These are phyloP conservation scores for Hypotaenidia okinawae DNA, from an alignment of 2,797 vertebrate genomes.

Conservation along the genomic window DNA sequence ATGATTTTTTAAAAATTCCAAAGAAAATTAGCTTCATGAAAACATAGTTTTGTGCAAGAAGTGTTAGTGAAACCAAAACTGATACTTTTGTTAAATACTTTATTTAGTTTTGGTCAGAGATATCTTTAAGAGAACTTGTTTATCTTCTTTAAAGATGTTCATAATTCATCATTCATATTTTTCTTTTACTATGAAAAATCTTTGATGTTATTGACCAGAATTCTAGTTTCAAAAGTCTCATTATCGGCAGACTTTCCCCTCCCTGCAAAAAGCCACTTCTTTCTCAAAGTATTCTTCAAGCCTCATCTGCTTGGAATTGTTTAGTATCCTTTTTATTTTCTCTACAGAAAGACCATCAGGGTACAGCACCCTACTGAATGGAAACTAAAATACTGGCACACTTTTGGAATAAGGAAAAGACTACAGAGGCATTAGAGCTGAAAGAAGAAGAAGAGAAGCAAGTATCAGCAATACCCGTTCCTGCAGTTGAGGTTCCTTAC, in stretches of 20 bases:
- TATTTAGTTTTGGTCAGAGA: background rate
- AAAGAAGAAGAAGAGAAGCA: background rate
- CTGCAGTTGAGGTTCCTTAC: background rate
- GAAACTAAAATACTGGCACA: background rate
- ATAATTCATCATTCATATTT: background rate
- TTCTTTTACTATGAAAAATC: background rate
- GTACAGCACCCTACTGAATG: background rate
- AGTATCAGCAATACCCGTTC: background rate
- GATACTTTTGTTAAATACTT: background rate
- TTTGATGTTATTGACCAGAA: background rate
- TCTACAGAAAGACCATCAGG: background rate
- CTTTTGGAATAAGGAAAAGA: background rate
- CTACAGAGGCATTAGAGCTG: background rate
- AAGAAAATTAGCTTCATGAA: background rate
- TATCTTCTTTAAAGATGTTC: background rate
- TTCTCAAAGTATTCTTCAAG: conserved; percentile 5
- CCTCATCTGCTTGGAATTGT: background rate
- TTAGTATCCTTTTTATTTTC: background rate
- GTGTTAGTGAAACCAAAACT: background rate
- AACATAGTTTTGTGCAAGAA: background rate
- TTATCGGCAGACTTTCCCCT: background rate
- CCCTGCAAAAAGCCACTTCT: background rate
- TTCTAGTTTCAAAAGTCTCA: background rate
- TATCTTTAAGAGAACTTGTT: background rate
- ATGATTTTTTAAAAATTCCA: background rate